A percentile compares a stretch with the other conserved stretches of the same genome.
phyloP scores from a whole-genome alignment of 2,113 vertebrate genomes.

The Anarhynchus alexandrinus region DNA sequence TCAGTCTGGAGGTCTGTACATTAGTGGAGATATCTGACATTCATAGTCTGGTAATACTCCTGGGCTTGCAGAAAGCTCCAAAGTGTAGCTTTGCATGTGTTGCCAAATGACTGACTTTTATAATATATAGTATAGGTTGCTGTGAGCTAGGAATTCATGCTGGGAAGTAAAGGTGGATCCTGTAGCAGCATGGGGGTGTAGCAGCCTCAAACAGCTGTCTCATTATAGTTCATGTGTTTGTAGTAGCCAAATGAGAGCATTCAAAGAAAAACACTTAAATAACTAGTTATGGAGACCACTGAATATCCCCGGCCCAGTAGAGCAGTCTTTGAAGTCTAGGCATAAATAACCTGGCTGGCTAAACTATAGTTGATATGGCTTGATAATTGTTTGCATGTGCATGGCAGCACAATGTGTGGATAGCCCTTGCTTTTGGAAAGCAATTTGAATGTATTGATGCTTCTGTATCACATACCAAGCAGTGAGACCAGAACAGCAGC shows the following conservation, averaged over 20 bases:
- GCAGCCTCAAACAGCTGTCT: not conserved
- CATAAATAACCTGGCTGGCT: not conserved
- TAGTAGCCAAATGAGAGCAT: not conserved
- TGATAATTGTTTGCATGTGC: not conserved
- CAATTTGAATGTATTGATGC: not conserved
- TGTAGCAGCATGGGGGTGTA: not conserved
- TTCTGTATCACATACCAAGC: not conserved
- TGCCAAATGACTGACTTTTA: not conserved
- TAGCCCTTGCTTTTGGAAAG: not conserved
- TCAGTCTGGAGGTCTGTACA: not conserved
- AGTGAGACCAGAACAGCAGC: not conserved
- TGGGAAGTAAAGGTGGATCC: not conserved
- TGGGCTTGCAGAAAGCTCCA: not conserved
- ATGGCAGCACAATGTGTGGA: not conserved
- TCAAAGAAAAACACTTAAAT: not conserved
- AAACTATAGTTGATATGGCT: not conserved
- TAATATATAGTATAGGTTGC: not conserved
- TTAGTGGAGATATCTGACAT: not conserved
- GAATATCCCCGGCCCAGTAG: not conserved
- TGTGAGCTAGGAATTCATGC: not conserved
- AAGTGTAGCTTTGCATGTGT: not conserved
- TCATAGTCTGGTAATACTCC: not conserved
- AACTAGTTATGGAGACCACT: not conserved
- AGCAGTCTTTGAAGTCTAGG: not conserved
- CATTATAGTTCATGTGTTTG: not conserved